These are phyloP conservation scores for Eupelmus urozonus DNA, from an alignment of 2,888 invertebrate species.

Conservation along the genomic window DNA sequence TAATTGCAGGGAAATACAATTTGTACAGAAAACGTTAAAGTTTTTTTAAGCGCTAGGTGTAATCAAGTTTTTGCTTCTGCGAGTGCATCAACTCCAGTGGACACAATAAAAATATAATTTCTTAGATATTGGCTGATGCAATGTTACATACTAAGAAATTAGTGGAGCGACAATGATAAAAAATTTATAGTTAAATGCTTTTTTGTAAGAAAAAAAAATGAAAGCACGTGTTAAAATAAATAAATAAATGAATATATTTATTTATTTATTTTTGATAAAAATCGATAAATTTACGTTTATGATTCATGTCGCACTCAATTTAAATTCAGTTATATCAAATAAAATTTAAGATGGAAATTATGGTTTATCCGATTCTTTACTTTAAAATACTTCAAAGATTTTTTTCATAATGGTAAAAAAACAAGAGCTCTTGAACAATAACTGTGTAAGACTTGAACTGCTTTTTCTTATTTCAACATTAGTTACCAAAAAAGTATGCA, in stretches of 20 bases:
- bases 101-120: conserved; percentile 44
- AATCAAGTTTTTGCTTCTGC: conserved; percentile 37
- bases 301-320: conserved; percentile 1
- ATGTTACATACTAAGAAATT: conserved; percentile 34
- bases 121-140: conserved; percentile 34
- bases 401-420: conserved; percentile 11
- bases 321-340: conserved; percentile 16
- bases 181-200: conserved; percentile 33
- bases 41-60: conserved; percentile 30
- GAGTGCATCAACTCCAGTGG: conserved; percentile 32
- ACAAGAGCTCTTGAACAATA: conserved; percentile 17
- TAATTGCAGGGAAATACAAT: conserved; percentile 47
- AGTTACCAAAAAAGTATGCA: conserved; percentile 8
- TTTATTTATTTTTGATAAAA: conserved; percentile 22
- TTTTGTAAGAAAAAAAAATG: conserved; percentile 25
- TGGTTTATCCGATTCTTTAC: conserved; percentile 9
- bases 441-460: conserved; percentile 4
- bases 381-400: conserved; percentile 21
- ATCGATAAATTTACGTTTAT: conserved; percentile 15
- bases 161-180: conserved; percentile 1
- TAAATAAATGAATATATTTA: conserved; percentile 20
- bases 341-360: conserved; percentile 13
- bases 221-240: conserved; percentile 37
- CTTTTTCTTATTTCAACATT: conserved; percentile 9
- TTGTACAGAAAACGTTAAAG: conserved; percentile 52